Evolutionary conservation across 2,888 invertebrate species (phyloP).

Genomic region (Autographa pulchrina): DNA sequence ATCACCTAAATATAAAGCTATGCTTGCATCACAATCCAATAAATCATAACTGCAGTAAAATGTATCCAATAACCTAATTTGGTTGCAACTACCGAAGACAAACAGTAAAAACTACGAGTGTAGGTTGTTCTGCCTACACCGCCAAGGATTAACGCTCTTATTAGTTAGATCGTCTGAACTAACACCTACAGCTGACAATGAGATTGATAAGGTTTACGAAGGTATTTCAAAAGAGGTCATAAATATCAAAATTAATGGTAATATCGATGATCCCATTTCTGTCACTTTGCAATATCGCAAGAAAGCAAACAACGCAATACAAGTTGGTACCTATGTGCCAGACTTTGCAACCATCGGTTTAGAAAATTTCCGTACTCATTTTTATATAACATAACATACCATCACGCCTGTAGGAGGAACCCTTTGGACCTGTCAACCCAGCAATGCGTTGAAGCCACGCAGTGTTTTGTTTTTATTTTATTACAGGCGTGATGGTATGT

Average conservation of each 20-base stretch:
- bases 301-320: too few relatives aligned
- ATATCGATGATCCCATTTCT: neutral
- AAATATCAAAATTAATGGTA: neutral
- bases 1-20: neutral
- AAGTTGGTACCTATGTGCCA: too few relatives aligned
- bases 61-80: neutral
- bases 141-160: neutral
- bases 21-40: neutral
- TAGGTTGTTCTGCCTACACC: slow-evolving; percentile 1
- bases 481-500: too few relatives aligned
- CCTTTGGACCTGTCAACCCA: too few relatives aligned
- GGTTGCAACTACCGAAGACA: neutral
- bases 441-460: too few relatives aligned
- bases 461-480: too few relatives aligned
- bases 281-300: too few relatives aligned
- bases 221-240: neutral
- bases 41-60: neutral
- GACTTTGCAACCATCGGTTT: too few relatives aligned
- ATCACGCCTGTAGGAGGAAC: too few relatives aligned
- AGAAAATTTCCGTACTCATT: too few relatives aligned
- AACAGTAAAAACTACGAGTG: neutral
- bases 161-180: neutral
- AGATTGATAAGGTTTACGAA: neutral
- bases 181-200: neutral
- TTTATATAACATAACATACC: too few relatives aligned